Conservation (phyloP, 2,113 vertebrate species). For the Leptodactylus fuscus region DNA sequence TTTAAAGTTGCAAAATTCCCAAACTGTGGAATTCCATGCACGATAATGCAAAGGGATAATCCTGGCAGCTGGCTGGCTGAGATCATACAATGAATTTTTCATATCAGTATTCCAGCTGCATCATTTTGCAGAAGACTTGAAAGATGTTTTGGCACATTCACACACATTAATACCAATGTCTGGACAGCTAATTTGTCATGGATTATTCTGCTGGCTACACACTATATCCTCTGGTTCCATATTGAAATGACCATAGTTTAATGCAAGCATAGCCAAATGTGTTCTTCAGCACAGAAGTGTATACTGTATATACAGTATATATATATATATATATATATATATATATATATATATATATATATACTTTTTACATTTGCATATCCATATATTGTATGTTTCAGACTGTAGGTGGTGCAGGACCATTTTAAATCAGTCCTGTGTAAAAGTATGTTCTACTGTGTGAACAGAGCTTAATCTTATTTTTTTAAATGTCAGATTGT, state of each 20-base stretch:
- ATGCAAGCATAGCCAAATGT: not conserved
- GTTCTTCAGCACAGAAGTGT: too few species aligned
- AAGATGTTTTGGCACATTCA: constrained; percentile 65
- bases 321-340: too few species aligned
- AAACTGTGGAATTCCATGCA: constrained; percentile 46
- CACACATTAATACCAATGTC: constrained; percentile 60
- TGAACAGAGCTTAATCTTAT: not conserved
- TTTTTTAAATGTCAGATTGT: not conserved
- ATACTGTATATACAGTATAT: too few species aligned
- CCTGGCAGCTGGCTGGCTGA: not conserved
- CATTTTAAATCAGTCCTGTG: too few species aligned
- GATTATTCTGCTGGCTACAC: constrained; percentile 52
- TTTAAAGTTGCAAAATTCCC: constrained; percentile 49
- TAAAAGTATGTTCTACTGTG: too few species aligned
- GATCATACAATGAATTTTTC: constrained; percentile 38
- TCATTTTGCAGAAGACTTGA: constrained; percentile 62
- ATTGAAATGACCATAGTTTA: not conserved
- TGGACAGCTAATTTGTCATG: constrained; percentile 61
- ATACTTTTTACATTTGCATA: too few species aligned
- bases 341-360: too few species aligned
- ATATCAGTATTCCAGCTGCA: constrained; percentile 59
- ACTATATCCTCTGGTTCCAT: not conserved
- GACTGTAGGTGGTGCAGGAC: too few species aligned
- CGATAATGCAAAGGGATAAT: constrained; percentile 46
- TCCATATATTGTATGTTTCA: too few species aligned